A percentile compares a stretch with the other conserved stretches of the same genome.
Evolutionary conservation across 2,797 vertebrate genomes (phyloP).

Genomic region (Echeneis naucrates): DNA sequence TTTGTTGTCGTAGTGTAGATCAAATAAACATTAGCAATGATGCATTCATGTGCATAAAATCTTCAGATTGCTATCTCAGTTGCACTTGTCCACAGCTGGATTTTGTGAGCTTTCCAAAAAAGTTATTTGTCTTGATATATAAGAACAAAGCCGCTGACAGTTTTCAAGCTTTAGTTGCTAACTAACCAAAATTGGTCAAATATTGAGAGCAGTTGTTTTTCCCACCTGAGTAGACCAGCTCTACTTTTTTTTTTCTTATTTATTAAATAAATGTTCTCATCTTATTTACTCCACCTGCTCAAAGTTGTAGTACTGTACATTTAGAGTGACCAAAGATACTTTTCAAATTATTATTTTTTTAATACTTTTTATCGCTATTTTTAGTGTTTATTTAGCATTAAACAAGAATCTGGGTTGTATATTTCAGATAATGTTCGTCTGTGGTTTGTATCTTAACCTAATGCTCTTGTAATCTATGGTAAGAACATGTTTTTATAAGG

Average conservation of each 20-base stretch:
- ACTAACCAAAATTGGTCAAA: neutral
- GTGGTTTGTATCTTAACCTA: conserved; percentile 66
- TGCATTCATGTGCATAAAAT: too few species aligned
- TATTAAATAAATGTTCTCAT: neutral
- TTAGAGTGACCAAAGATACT: neutral
- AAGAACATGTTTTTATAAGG: conserved; percentile 81
- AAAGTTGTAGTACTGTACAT: neutral
- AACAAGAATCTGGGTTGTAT: conserved; percentile 20
- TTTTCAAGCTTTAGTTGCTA: neutral
- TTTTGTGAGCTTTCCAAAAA: too few species aligned
- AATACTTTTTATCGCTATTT: conserved; percentile 17
- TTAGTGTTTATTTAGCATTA: conserved; percentile 31
- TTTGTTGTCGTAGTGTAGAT: too few species aligned
- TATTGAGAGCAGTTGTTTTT: neutral
- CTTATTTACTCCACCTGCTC: neutral
- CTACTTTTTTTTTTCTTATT: neutral
- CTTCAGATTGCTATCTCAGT: too few species aligned
- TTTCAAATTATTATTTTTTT: conserved; percentile 6
- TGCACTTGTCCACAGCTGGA: too few species aligned
- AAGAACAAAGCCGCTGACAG: too few species aligned
- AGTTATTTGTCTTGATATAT: neutral
- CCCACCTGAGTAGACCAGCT: neutral
- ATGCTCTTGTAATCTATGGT: conserved; percentile 85
- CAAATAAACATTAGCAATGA: too few species aligned
- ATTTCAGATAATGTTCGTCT: conserved; percentile 25